Conservation (phyloP, 2,888 invertebrate genomes). For the Muscina levida region DNA sequence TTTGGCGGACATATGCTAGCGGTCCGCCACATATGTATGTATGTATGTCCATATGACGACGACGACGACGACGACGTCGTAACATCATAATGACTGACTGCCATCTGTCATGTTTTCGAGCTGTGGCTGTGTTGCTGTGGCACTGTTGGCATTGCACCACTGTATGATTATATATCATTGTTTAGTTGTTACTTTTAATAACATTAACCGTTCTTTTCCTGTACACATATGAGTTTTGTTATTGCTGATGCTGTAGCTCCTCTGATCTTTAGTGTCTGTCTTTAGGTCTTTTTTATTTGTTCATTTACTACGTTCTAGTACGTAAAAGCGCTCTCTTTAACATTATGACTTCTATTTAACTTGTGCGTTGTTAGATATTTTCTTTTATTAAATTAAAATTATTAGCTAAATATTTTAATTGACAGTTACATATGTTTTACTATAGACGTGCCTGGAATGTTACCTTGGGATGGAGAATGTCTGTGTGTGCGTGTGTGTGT, state of each 20-base stretch:
- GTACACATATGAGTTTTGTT: background rate
- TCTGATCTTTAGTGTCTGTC: background rate
- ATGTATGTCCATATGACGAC: background rate
- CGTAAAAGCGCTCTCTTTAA: slow-evolving; percentile 8
- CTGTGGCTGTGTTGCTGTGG: background rate
- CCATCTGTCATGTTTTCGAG: background rate
- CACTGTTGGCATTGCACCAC: no score
- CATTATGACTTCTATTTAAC: background rate
- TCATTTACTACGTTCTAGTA: background rate
- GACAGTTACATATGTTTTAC: slow-evolving; percentile 44
- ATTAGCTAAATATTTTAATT: slow-evolving; percentile 55
- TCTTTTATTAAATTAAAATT: slow-evolving; percentile 51
- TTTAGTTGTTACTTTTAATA: slow-evolving; percentile 63
- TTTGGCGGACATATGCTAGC: slow-evolving; percentile 12
- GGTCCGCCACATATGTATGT: background rate
- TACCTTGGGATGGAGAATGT: background rate
- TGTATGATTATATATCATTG: slow-evolving; percentile 59
- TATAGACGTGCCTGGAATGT: background rate
- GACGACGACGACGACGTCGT: background rate
- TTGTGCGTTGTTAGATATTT: background rate
- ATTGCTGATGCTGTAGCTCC: no score
- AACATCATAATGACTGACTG: background rate
- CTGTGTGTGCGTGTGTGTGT: no score
- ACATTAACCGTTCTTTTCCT: slow-evolving; percentile 61
- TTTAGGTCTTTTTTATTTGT: no score